Conservation (phyloP, 92 coral and sea anemone genomes). For the Bergia sp. region DNA sequence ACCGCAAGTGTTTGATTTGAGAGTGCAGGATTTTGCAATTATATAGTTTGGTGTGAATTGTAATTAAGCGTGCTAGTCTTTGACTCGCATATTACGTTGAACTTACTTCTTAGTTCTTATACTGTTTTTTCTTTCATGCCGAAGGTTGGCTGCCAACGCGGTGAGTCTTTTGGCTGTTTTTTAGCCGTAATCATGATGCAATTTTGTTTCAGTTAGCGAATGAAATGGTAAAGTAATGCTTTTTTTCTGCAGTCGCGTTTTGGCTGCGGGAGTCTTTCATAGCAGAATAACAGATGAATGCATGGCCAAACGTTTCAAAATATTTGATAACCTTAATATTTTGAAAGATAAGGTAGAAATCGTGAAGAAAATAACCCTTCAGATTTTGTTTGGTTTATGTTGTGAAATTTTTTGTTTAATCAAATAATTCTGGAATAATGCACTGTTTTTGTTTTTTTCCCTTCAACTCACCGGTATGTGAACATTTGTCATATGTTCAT, state of each 20-base stretch:
- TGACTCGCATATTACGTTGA: neutral
- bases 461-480: neutral
- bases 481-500: neutral
- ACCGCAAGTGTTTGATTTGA: constrained; percentile 15
- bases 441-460: neutral
- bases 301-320: neutral
- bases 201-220: neutral
- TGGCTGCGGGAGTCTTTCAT: neutral
- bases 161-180: constrained; percentile 8
- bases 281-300: neutral
- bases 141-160: constrained; percentile 45
- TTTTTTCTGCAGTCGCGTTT: neutral
- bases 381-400: neutral
- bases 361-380: neutral
- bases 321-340: no score
- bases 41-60: neutral
- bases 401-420: neutral
- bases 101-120: neutral
- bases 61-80: no score
- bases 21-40: neutral
- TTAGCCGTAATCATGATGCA: neutral
- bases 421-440: no score
- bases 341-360: neutral
- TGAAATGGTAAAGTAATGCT: neutral
- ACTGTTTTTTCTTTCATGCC: constrained; percentile 6